Evolutionary conservation across 2,888 invertebrate species (phyloP).

Genomic region (Cenopis cana): DNA sequence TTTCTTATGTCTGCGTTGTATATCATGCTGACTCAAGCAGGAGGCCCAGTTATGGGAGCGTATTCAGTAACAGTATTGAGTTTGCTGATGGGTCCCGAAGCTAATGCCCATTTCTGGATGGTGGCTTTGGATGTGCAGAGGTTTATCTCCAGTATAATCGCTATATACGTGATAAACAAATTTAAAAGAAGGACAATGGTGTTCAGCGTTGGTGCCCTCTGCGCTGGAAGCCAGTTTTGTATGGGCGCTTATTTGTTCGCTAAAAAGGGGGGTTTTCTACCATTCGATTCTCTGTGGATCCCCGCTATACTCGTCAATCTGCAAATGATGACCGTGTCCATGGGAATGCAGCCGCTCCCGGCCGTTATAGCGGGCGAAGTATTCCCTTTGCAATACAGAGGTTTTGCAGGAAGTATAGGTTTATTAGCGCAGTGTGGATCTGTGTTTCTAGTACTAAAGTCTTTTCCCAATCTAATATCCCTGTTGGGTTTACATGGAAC

Average conservation of each 20-base stretch:
- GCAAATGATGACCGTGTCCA: conserved; percentile 83
- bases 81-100: conserved; percentile 81
- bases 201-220: conserved; percentile 84
- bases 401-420: conserved; percentile 86
- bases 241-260: conserved; percentile 76
- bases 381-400: conserved; percentile 85
- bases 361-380: conserved; percentile 89
- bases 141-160: conserved; percentile 83
- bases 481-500: conserved; percentile 82
- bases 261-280: conserved; percentile 54
- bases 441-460: conserved; percentile 86
- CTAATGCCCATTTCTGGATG: conserved; percentile 87
- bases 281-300: conserved; percentile 69
- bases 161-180: conserved; percentile 85
- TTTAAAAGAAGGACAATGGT: conserved; percentile 85
- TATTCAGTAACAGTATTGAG: conserved; percentile 87
- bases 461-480: conserved; percentile 81
- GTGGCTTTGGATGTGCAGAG: conserved; percentile 87
- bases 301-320: conserved; percentile 78
- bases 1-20: conserved; percentile 86
- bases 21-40: conserved; percentile 86
- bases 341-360: conserved; percentile 87
- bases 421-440: conserved; percentile 83
- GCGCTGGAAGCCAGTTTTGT: conserved; percentile 81
- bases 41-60: conserved; percentile 87